Conservation (phyloP, 2,888 invertebrate genomes). For the Cactoblastis cactorum region DNA sequence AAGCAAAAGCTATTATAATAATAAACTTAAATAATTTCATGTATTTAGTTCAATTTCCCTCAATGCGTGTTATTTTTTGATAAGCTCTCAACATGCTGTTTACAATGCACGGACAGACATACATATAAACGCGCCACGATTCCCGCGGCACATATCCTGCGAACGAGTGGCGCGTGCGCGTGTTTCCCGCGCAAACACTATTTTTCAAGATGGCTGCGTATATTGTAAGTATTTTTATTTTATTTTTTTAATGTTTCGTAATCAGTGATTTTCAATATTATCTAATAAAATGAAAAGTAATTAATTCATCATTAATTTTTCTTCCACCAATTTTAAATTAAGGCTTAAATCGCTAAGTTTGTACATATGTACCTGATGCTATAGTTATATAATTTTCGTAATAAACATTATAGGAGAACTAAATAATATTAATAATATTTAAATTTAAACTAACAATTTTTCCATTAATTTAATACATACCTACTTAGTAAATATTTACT, state of each 20-base stretch:
- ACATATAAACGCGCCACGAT: background rate
- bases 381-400: too few species aligned
- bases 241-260: background rate
- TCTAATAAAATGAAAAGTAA: background rate
- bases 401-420: too few species aligned
- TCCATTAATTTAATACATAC: too few species aligned
- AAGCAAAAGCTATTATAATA: background rate
- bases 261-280: background rate
- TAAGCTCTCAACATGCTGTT: conserved; percentile 4
- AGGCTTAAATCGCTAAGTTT: too few species aligned
- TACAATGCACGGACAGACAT: background rate
- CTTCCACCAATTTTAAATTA: too few species aligned
- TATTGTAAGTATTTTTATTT: conserved; percentile 1
- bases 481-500: background rate
- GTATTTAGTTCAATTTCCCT: background rate
- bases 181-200: conserved; percentile 1
- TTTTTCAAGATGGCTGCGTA: conserved; percentile 1
- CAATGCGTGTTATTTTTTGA: conserved; percentile 4
- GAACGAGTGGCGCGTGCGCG: conserved; percentile 3
- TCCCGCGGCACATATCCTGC: conserved; percentile 2
- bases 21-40: background rate
- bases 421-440: background rate
- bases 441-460: too few species aligned
- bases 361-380: too few species aligned
- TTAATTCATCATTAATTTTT: background rate